Conservation (phyloP, 2,888 invertebrate species). For the Melinaea marsaeus region DNA sequence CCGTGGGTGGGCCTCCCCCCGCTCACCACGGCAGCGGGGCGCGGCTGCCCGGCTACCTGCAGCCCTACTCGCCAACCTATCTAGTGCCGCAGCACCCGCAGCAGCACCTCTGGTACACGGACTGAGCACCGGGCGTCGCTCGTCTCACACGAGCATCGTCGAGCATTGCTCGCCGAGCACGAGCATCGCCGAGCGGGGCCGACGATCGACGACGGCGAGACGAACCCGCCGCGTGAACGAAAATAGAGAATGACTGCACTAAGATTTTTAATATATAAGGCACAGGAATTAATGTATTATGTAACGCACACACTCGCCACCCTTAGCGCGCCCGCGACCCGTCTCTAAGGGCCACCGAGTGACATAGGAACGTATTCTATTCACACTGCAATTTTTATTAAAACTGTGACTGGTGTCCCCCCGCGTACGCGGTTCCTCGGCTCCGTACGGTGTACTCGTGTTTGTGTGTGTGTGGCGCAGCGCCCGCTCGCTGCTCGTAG, state of each 20-base stretch:
- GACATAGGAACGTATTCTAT: constrained; percentile 41
- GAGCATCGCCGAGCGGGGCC: neutral
- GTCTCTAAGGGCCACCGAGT: constrained; percentile 48
- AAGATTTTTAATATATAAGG: constrained; percentile 19
- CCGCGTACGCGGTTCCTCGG: constrained; percentile 38
- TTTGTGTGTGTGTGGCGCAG: constrained; percentile 10
- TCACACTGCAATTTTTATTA: constrained; percentile 69
- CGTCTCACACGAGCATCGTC: neutral
- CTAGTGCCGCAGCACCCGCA: constrained; percentile 56
- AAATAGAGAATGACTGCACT: too few species aligned
- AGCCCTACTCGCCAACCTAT: constrained; percentile 72
- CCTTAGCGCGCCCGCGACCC: constrained; percentile 40
- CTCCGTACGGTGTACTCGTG: constrained; percentile 26
- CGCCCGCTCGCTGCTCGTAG: constrained; percentile 6
- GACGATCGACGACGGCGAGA: too few species aligned
- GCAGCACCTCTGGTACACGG: constrained; percentile 37
- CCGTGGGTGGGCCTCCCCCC: constrained; percentile 89
- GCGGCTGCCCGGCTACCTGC: constrained; percentile 70
- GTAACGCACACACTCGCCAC: constrained; percentile 34
- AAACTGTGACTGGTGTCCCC: constrained; percentile 69
- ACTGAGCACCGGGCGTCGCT: constrained; percentile 25
- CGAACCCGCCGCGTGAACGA: too few species aligned
- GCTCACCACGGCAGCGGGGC: constrained; percentile 88
- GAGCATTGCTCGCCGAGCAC: constrained; percentile 1
- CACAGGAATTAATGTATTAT: constrained; percentile 14